Evolutionary conservation across 1,140 invertebrate genomes (phyloP).

Genomic region (Gryon sp.): DNA sequence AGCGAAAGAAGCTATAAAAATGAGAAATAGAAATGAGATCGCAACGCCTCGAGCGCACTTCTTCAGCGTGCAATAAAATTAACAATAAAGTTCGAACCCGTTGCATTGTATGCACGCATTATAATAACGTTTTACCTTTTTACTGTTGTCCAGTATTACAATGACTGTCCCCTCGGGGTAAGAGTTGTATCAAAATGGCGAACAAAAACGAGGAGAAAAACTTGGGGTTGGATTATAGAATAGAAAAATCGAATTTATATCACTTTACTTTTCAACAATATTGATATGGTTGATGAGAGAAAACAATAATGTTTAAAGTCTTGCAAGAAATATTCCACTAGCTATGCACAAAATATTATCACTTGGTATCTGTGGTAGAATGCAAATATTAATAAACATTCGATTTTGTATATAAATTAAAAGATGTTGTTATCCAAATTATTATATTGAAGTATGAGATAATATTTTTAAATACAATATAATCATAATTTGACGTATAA

Average conservation of each 20-base stretch:
- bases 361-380: no score
- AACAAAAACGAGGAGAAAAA: constrained; percentile 28
- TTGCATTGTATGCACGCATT: constrained; percentile 65
- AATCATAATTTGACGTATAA: no score
- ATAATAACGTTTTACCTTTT: constrained; percentile 68
- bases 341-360: no score
- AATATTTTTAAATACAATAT: no score
- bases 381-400: no score
- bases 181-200: constrained; percentile 27
- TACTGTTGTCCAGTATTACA: constrained; percentile 41
- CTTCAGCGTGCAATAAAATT: constrained; percentile 70
- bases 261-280: constrained; percentile 13
- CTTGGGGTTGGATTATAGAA: constrained; percentile 53
- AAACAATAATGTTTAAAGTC: no score
- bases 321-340: no score
- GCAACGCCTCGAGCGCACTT: constrained; percentile 43
- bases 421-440: no score
- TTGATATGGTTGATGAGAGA: no score
- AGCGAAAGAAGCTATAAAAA: constrained; percentile 55
- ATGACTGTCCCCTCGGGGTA: constrained; percentile 55
- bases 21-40: constrained; percentile 60
- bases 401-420: no score
- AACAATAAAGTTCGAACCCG: constrained; percentile 72
- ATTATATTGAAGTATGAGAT: no score
- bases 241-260: constrained; percentile 51